Conservation (phyloP, 2,113 vertebrate genomes). For the Seriola quinqueradiata region DNA sequence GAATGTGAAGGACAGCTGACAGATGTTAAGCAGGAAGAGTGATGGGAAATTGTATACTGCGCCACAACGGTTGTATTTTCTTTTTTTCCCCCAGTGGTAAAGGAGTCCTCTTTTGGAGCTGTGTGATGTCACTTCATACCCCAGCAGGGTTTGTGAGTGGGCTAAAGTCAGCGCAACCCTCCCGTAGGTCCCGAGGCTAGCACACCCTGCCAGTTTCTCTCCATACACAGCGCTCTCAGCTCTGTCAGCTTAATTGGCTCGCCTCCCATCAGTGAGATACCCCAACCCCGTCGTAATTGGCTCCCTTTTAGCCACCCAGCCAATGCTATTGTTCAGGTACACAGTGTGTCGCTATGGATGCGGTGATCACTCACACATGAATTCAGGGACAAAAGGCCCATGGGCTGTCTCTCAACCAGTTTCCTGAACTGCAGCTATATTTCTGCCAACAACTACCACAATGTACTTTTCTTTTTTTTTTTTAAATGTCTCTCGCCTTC, state of each 20-base stretch:
- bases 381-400: slow-evolving; percentile 74
- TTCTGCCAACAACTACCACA: slow-evolving; percentile 63
- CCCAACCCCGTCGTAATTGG: slow-evolving; percentile 81
- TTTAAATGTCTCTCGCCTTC: slow-evolving; percentile 13
- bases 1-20: slow-evolving; percentile 49
- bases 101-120: slow-evolving; percentile 43
- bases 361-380: slow-evolving; percentile 66
- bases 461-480: slow-evolving; percentile 5
- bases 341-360: slow-evolving; percentile 80
- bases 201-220: slow-evolving; percentile 65
- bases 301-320: slow-evolving; percentile 75
- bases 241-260: slow-evolving; percentile 85
- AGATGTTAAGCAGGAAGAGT: slow-evolving; percentile 19
- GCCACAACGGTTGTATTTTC: slow-evolving; percentile 28
- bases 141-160: slow-evolving; percentile 53
- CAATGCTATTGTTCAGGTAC: slow-evolving; percentile 81
- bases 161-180: slow-evolving; percentile 59
- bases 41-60: background rate
- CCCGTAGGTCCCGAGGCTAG: slow-evolving; percentile 56
- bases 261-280: slow-evolving; percentile 79
- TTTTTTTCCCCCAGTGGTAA: background rate
- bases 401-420: slow-evolving; percentile 56
- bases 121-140: slow-evolving; percentile 70
- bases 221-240: slow-evolving; percentile 67
- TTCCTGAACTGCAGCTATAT: slow-evolving; percentile 53